Conservation (phyloP, 2,797 vertebrate genomes). For the Mionectes olivaceus region DNA sequence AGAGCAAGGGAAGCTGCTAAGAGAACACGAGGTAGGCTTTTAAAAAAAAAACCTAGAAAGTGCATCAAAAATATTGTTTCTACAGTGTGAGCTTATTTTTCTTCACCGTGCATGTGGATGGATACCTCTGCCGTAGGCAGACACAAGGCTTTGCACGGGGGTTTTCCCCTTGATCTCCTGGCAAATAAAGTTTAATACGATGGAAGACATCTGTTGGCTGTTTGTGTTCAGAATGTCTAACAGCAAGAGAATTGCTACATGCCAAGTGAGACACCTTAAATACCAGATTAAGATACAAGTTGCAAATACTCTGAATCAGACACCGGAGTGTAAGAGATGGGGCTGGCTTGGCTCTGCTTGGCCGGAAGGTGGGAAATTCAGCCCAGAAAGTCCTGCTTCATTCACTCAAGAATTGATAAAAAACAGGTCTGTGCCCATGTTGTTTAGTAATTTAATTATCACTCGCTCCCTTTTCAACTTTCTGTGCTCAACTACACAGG, state of each 20-base stretch:
- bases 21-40: background rate
- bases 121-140: background rate
- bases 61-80: background rate
- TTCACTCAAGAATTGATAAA: rapidly evolving
- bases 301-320: background rate
- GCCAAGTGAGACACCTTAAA: background rate
- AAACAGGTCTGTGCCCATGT: too few relatives aligned
- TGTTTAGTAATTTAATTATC: background rate
- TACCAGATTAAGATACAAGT: background rate
- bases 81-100: rapidly evolving
- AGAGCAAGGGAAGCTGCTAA: background rate
- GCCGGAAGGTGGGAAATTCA: background rate
- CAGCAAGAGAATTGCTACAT: rapidly evolving
- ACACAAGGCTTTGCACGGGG: background rate
- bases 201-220: background rate
- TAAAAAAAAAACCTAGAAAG: background rate
- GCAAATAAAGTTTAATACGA: background rate
- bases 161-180: background rate
- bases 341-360: background rate
- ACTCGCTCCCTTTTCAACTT: background rate
- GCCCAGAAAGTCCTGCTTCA: background rate
- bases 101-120: rapidly evolving
- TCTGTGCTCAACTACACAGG: background rate
- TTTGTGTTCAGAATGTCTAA: background rate
- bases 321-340: rapidly evolving